Base-by-base conservation (phyloP, 1,140 invertebrate genomes). In the Anoplophora glabripennis region DNA sequence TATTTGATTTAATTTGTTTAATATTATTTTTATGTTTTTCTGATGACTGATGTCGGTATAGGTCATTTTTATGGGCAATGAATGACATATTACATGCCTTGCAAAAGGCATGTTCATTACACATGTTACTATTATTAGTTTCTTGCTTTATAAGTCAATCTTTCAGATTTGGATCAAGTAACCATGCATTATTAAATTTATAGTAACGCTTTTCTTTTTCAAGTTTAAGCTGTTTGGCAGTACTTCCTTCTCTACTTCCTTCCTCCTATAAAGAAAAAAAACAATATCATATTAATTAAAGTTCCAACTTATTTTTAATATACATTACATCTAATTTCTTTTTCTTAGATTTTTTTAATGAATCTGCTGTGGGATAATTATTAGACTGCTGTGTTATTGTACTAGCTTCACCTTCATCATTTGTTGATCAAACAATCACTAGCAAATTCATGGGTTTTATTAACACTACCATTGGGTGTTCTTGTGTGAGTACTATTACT, bases 1-100 rank as follows among this genome's bases (percentile, higher is more conserved):
- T 45, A 45, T 17, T 15, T 4, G 12, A 12, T 15, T 17, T 18
- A 11, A 45, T 45, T 17, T 15, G n/a, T 45, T 17, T 45, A 17
- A 17, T 4, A 45, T 45, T 45, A 15, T 12, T 21, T 17, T 15
- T 45, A 45, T 45, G 44, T 45, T 45, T 45, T 12, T 45, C 44
- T 15, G 44, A 45, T 5, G n/a, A 15, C n/a, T 17, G n/a, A 21
- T 45, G 44, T 21, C 44, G n/a, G 12, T 45, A 21, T 15, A 45
- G 10, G 17, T 45, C 44, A 3, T 17, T 45, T 45, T 45, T 45
- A 21, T 45, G 44, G 18, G 44, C n/a, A 2, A 45, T 15, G 3
- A 45, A 15, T 45, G n/a, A 12, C n/a, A 12, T 12, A 15, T 45
- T 45, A 18, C 44, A 45, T 4, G 18, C n/a, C 12, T 17, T 12